Evolutionary conservation across 2,888 invertebrate species (phyloP).

Genomic region (Reticulitermes lucifugus): DNA sequence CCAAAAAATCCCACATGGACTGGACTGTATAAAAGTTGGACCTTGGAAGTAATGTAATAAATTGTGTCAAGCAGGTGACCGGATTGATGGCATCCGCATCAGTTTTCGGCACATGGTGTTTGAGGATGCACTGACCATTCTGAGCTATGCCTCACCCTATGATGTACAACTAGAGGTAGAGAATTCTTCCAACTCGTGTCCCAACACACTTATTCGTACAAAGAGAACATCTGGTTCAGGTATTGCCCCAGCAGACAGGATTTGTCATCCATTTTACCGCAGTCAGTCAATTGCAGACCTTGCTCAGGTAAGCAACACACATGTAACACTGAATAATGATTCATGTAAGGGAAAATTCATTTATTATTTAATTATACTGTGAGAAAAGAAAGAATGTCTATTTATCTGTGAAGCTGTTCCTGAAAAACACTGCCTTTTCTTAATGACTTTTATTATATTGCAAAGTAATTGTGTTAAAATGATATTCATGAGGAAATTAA

Average conservation of each 20-base stretch:
- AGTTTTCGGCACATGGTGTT: constrained; percentile 90
- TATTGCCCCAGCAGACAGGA: constrained; percentile 66
- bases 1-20: too few species aligned
- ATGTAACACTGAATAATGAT: too few species aligned
- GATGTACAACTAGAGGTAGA: constrained; percentile 84
- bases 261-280: constrained; percentile 81
- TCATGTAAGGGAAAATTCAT: too few species aligned
- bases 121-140: constrained; percentile 89
- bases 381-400: too few species aligned
- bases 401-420: too few species aligned
- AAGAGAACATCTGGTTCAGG: constrained; percentile 52
- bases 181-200: constrained; percentile 58
- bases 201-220: constrained; percentile 50
- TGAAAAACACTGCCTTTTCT: too few species aligned
- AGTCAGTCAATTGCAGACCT: constrained; percentile 85
- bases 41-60: too few species aligned
- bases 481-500: too few species aligned
- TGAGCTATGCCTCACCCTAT: constrained; percentile 93
- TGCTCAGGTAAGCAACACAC: constrained; percentile 66
- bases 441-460: too few species aligned
- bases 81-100: constrained; percentile 87
- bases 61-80: constrained; percentile 74
- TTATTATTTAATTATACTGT: too few species aligned
- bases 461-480: too few species aligned
- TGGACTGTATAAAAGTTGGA: too few species aligned